Conservation (phyloP, 1,140 invertebrate species). For the Homarus americanus region DNA sequence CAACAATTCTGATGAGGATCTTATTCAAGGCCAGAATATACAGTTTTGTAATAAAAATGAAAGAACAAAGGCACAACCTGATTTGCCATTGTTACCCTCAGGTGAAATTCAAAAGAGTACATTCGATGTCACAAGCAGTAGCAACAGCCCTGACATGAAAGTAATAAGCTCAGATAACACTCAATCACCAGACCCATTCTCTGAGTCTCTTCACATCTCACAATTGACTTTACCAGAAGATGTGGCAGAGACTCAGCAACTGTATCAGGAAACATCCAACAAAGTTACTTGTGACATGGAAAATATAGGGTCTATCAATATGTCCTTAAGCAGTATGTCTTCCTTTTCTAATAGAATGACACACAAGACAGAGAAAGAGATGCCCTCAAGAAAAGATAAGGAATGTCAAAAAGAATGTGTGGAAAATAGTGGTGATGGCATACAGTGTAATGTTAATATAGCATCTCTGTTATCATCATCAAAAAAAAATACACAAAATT, state of each 20-base stretch:
- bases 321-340: neutral
- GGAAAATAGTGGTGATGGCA: neutral
- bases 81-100: neutral
- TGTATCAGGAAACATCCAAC: neutral
- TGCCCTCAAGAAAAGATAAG: slow-evolving; percentile 9
- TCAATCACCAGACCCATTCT: slow-evolving; percentile 17
- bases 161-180: neutral
- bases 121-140: neutral
- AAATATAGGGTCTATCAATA: neutral
- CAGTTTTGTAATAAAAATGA: neutral
- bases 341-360: neutral
- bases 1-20: neutral
- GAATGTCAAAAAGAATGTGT: neutral
- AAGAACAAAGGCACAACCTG: neutral
- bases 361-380: neutral
- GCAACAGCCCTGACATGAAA: neutral
- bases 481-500: neutral
- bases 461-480: neutral
- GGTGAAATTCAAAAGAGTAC: neutral
- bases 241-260: neutral
- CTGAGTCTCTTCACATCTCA: slow-evolving; percentile 41
- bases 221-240: slow-evolving; percentile 23
- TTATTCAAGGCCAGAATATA: neutral
- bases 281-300: neutral
- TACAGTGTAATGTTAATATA: neutral